Base-by-base conservation (phyloP, 2,888 invertebrate species). In the Oxycera nigricornis region DNA sequence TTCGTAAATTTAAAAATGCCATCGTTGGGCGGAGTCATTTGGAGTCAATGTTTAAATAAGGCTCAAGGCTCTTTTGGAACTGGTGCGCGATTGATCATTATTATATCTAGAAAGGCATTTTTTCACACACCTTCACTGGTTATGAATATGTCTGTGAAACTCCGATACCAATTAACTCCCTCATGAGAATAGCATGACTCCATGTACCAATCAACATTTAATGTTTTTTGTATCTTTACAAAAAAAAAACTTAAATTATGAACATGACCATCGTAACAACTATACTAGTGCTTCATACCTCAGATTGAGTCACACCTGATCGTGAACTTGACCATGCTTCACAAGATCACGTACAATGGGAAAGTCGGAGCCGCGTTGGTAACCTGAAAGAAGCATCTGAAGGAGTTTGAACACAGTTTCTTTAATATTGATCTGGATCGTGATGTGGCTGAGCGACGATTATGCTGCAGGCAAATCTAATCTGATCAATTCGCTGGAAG, bases 291-390 rank as follows among this genome's bases (percentile, higher is more conserved):
- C 35, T 35, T 11, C 35, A 11, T 35, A 11, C 11, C 35, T 35
- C 35, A 46, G 46, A 2, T 46, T 46, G 2, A 46, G 17, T 46
- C 46, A 62, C 62, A 62, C 62, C 35, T 62, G 31, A 62, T 62
- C 62, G 62, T 62, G 62, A 62, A 62, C 62, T 62, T 62, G 62
- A 62, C 62, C 62, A 62, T 62, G 62, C 28, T 17, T 22, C 6
- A 62, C 6, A 62, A 17, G 55, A 55, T 24, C 55, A 1, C 24
- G 55, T 55, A 22, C 55, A 55, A 55, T 55, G 55, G 24, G 55
- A 55, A 55, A 24, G 24, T 55, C 17, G 1, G 22, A 55, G 24
- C 17, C 20, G 17, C 55, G 11, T 39, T 24, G 55, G 62, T 35
- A 20, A 20, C 4, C 17, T 55, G 17, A 2, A 24, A 22, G 55